Evolutionary conservation across 2,797 vertebrate genomes (phyloP), one percentile per base, ranked within the genome.

Genomic region (Neosalanx taihuensis): DNA sequence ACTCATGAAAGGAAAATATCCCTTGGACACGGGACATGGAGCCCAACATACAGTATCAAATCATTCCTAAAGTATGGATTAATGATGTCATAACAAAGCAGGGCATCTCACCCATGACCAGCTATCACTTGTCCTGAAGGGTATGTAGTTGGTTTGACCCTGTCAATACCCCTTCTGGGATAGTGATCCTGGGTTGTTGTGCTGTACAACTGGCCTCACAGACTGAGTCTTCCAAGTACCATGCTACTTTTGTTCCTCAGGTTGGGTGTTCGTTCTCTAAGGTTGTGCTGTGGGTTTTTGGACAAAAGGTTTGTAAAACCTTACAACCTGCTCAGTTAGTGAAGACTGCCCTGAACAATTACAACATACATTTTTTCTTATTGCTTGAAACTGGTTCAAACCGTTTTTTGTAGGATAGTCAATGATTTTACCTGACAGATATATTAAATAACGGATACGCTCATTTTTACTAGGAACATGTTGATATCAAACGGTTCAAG

Each of bases 241-340:
- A 87, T 69, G 2, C 83, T 37, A 69, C 87, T 89, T 67, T 71
- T 86, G 58, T 81, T 91, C 49, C 69, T 83, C 35, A 81, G 49
- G 31, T 62, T 49, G 17, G 70, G 69, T 15, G 74, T 73, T 49
- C 2, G 31, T 15, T 64, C 29, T 18, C 23, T 62, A 60, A 33
- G 51, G 13, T 56, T 78, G 41, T 46, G 41, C 41, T 46, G 41
- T 46, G 41, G 41, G 41, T 3, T 46, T 46, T 46, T 2, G 41
- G 41, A 46, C 6, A 56, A 12, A n/a, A 53, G 51, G 51, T 41
- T 41, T 10, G 10, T 12, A 41, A 41, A 53, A 53, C 15, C 51
- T 53, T 53, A 53, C 5, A 17, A 53, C 3, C 13, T 5, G 51
- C 51, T 53, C 17, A 53, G 1, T 53, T 17, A n/a, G 13, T 53